Percentiles rank a stretch among this genome's conserved stretches.
phyloP scores from a whole-genome alignment of 2,888 invertebrate genomes.

The Smittia aterrima region DNA sequence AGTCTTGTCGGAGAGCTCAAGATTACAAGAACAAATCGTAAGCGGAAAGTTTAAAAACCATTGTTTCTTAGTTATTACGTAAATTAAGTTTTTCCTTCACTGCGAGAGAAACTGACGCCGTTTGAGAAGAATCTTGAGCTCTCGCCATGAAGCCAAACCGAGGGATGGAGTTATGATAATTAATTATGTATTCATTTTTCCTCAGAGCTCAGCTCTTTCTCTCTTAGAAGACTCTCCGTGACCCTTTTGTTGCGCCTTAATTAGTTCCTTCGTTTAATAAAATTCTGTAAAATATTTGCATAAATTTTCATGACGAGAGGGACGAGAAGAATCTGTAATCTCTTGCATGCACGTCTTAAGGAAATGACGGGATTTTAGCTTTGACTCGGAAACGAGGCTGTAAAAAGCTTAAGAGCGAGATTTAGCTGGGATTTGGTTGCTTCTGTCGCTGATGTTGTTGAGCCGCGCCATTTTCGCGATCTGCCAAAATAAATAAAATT shows the following conservation, averaged over 20 bases:
- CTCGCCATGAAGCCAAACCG: background rate
- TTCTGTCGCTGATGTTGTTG: background rate
- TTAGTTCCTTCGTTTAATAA: slow-evolving; percentile 34
- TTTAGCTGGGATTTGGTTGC: background rate
- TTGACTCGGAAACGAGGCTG: background rate
- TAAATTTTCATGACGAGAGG: slow-evolving; percentile 21
- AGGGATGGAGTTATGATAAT: slow-evolving; percentile 33
- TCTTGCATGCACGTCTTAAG: slow-evolving; percentile 37
- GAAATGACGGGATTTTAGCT: slow-evolving; percentile 32
- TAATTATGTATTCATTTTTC: slow-evolving; percentile 40
- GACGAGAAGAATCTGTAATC: slow-evolving; percentile 22
- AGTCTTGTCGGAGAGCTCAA: too few species aligned
- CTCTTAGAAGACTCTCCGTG: slow-evolving; percentile 3
- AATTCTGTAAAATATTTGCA: slow-evolving; percentile 22
- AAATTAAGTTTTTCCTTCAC: too few species aligned
- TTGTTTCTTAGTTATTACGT: too few species aligned
- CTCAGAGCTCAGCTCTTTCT: background rate
- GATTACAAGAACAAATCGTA: too few species aligned
- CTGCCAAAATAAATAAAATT: slow-evolving; percentile 2
- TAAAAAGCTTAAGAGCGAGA: slow-evolving; percentile 24
- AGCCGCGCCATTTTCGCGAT: background rate
- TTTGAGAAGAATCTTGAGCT: too few species aligned
- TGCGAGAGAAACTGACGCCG: background rate
- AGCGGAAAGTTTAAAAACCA: too few species aligned
- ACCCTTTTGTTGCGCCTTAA: slow-evolving; percentile 40